Conservation (phyloP, 2,797 vertebrate genomes). For the Tokudaia muenninki region DNA sequence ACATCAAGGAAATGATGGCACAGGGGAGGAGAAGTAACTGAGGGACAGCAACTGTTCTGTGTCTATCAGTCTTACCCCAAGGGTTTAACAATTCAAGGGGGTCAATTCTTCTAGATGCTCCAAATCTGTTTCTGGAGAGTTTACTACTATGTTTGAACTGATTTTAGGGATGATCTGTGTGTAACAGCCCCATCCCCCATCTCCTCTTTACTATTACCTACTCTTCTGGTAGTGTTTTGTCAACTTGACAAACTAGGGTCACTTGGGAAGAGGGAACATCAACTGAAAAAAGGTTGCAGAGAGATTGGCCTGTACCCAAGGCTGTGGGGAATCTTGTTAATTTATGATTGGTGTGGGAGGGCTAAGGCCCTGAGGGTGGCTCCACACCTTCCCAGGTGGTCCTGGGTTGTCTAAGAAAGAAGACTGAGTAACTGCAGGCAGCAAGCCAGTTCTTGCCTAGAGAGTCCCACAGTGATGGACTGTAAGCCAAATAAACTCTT, state of each 20-base stretch:
- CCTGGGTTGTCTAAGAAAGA: neutral
- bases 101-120: neutral
- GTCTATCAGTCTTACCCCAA: neutral
- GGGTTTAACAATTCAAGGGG: accelerated
- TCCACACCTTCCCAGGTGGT: neutral
- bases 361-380: too few species aligned
- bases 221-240: neutral
- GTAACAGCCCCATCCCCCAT: neutral
- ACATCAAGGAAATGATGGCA: neutral
- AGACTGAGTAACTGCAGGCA: neutral
- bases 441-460: neutral
- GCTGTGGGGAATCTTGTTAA: neutral
- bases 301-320: neutral
- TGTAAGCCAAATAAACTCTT: neutral
- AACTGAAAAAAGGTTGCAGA: neutral
- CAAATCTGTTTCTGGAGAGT: neutral
- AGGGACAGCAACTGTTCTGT: too few species aligned
- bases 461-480: neutral
- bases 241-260: neutral
- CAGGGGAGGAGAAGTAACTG: neutral
- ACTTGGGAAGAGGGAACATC: neutral
- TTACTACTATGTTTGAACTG: neutral
- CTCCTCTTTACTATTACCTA: neutral
- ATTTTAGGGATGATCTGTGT: neutral
- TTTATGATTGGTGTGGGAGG: neutral